phyloP scores from a whole-genome alignment of 2,113 vertebrate genomes.

The Egretta garzetta region DNA sequence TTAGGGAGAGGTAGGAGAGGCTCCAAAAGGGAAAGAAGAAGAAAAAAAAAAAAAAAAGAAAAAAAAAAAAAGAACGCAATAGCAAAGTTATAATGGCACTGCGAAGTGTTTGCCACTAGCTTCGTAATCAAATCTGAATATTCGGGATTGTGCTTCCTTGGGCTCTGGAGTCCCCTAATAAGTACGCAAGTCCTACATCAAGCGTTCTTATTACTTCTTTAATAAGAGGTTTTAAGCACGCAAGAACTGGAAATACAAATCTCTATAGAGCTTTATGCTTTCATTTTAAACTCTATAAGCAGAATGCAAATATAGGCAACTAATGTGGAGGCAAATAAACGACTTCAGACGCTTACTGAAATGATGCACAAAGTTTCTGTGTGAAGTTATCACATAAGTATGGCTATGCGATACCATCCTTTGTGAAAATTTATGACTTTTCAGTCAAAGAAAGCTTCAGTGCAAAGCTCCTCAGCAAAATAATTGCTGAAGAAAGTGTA shows the following conservation, averaged over 20 bases:
- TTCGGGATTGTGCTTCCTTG: background rate
- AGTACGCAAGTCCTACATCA: background rate
- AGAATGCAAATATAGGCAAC: background rate
- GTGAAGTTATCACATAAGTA: background rate
- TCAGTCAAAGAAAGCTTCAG: background rate
- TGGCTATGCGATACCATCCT: background rate
- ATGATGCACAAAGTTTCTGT: background rate
- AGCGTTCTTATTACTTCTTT: background rate
- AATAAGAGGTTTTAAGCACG: background rate
- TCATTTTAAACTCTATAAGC: constrained; percentile 18
- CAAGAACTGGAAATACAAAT: background rate
- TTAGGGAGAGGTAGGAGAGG: background rate
- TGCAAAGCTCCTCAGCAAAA: background rate
- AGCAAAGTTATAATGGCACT: background rate
- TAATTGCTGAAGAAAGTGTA: background rate
- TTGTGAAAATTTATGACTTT: background rate
- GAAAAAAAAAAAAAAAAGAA: background rate
- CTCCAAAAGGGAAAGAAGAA: constrained; percentile 29
- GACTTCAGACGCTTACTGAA: background rate
- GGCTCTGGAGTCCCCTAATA: background rate
- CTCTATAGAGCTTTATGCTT: background rate
- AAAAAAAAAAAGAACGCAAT: background rate
- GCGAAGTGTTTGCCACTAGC: background rate
- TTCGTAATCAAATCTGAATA: background rate
- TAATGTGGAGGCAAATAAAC: background rate